Evolutionary conservation across 2,888 invertebrate genomes (phyloP), one percentile per base, ranked within the genome.

Genomic region (Leucoma salicis): DNA sequence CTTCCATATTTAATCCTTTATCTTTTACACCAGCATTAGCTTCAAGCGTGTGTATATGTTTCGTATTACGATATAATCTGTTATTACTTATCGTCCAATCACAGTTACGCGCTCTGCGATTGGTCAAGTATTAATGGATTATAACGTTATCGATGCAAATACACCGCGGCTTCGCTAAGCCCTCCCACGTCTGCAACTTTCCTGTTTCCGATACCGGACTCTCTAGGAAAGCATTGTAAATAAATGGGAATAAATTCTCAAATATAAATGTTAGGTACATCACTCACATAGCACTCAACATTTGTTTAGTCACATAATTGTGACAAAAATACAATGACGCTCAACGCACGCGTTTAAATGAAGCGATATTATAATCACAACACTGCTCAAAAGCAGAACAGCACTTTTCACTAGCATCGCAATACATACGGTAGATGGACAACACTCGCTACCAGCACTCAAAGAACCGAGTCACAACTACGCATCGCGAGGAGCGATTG

Each of bases 191-290:
- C 79, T 78, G 62, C 82, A 80, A 84, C 90, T 90, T 90, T 89
- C 90, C 90, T 88, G 83, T 84, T 75, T 77, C 89, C 86, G 85
- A 79, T 70, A 63, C 86, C 83, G 88, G 86, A 80, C 70, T 82
- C 86, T 84, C 79, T 84, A 82, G 87, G 79, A 82, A 81, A 83
- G 78, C 56, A 54, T 68, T 79, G 74, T 72, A 70, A 59, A 70
- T 66, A 74, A 58, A 60, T 37, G 61, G 78, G 73, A 81, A 84
- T 84, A 82, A 83, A 84, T 76, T 79, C 69, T 81, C 86, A 87
- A 86, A 88, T 86, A 82, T 87, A 86, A 86, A 85, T 82, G 82
- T 76, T 79, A 82, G 82, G 77, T 68, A 88, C 88, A 88, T 90
- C 87, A 89, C 89, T 80, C 84, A 88, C 88, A 78, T 68, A 79